Evolutionary conservation across 2,797 vertebrate genomes (phyloP).

Genomic region (Florisuga fusca): DNA sequence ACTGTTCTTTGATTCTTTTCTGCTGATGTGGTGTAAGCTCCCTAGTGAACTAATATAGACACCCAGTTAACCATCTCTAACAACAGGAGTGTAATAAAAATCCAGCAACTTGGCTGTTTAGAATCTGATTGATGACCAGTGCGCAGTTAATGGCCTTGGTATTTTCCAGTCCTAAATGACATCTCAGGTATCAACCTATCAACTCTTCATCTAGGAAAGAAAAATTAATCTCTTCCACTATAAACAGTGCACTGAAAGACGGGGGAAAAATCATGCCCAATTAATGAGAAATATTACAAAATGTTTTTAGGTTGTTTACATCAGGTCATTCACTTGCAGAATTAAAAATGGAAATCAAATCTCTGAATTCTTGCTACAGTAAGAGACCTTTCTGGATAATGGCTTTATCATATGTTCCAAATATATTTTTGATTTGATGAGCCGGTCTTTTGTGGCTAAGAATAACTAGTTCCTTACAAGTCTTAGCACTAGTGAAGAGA

Average conservation of each 20-base stretch:
- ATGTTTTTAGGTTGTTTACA: background rate
- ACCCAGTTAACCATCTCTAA: background rate
- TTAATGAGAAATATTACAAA: background rate
- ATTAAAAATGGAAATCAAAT: background rate
- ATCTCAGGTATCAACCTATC: background rate
- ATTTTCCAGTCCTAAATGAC: background rate
- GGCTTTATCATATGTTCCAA: background rate
- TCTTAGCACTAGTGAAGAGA: background rate
- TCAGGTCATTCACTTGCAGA: background rate
- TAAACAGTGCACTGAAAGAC: background rate
- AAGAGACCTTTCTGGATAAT: background rate
- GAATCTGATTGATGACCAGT: background rate
- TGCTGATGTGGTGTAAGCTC: background rate
- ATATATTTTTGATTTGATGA: background rate
- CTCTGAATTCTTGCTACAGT: background rate
- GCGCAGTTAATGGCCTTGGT: background rate
- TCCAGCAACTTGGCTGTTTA: background rate
- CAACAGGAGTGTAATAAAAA: background rate
- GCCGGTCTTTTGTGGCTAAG: background rate
- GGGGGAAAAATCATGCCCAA: background rate
- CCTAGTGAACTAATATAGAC: background rate
- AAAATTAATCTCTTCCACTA: background rate
- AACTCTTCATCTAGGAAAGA: background rate
- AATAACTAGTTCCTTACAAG: background rate
- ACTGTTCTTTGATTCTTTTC: background rate